Base-by-base conservation (phyloP, 2,113 vertebrate genomes). In the Labeo catla region DNA sequence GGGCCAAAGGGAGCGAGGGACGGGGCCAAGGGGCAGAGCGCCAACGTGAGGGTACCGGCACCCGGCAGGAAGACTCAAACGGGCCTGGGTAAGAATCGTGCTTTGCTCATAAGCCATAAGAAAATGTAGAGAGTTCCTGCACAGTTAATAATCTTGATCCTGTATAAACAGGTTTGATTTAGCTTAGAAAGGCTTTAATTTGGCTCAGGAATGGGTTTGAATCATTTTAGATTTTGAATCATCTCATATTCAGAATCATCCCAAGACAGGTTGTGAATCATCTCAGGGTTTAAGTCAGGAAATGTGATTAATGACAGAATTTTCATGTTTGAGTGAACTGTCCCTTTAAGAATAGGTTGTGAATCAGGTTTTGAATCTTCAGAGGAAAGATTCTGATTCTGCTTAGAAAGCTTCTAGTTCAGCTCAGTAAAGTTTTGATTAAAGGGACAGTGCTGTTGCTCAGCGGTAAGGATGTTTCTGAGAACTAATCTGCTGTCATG, bases 51-150 rank as follows among this genome's bases (percentile, higher is more conserved):
- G 95, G 94, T 82, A 81, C 91, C 4, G 86, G 85, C 81, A 93
- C 94, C 45, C 96, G 96, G 74, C 96, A 96, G 90, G 96, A 97
- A 88, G 97, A 99, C 92, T 97, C 97, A 93, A 98, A 96, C 57
- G 98, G 97, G 85, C 97, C 97, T 0, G 98, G 98, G 98, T 99
- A 93, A 96, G 96, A 77, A 52, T 76, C 0, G 8, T 43, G 39
- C 28, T 9, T 0, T 6, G 79, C 12, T 39, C 3, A 52, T 12
- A 77, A 83, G 15, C 45, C 21, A 8, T 23, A 49, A 15, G n/a
- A 47, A 13, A 74, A 74, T 23, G 43, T 21, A 21, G 43, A n/a
- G 70, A 47, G 70, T 45, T 1, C 21, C 43, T 74, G 43, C 43
- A 74, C 43, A 49, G 43, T 13, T 66, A 23, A 63, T 61, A 21